Percentiles rank a stretch among this genome's conserved stretches.
These are phyloP conservation scores for Nyleta sp. DNA, from an alignment of 2,888 invertebrate genomes.

Conservation along the genomic window DNA sequence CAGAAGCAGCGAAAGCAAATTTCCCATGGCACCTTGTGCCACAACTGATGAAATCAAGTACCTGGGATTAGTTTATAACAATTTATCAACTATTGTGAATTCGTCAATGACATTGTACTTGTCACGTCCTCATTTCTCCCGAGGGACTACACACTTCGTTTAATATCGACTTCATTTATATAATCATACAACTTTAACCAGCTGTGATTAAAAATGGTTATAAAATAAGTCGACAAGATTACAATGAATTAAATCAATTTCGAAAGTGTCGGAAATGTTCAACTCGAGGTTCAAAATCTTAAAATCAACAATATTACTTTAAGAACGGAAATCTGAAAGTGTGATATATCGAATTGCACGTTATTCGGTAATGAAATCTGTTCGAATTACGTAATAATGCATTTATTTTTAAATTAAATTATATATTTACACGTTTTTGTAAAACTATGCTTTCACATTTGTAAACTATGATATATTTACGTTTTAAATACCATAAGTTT, in stretches of 20 bases:
- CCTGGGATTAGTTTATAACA: constrained; percentile 85
- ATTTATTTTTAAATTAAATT: background rate
- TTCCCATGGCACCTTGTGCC: constrained; percentile 92
- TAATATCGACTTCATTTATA: constrained; percentile 42
- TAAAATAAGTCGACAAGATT: constrained; percentile 37
- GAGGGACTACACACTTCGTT: constrained; percentile 60
- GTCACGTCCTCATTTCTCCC: constrained; percentile 59
- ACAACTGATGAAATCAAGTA: constrained; percentile 87
- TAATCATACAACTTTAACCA: constrained; percentile 57
- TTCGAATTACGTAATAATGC: background rate
- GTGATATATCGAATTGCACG: constrained; percentile 18
- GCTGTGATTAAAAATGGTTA: constrained; percentile 60
- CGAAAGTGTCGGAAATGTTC: constrained; percentile 11
- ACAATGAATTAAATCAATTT: constrained; percentile 12
- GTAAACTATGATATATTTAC: constrained; percentile 20
- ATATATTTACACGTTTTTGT: constrained; percentile 18
- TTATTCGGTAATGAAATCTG: constrained; percentile 6
- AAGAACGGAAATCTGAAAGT: constrained; percentile 21
- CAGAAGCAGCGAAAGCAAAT: constrained; percentile 84
- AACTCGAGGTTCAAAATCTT: background rate
- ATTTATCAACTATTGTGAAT: constrained; percentile 44
- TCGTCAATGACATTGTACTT: constrained; percentile 61
- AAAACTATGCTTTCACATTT: constrained; percentile 8
- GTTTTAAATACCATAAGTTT: constrained; percentile 15
- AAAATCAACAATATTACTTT: constrained; percentile 18